Conservation (phyloP, 1,140 invertebrate species). For the Scaptomyza graminum region DNA sequence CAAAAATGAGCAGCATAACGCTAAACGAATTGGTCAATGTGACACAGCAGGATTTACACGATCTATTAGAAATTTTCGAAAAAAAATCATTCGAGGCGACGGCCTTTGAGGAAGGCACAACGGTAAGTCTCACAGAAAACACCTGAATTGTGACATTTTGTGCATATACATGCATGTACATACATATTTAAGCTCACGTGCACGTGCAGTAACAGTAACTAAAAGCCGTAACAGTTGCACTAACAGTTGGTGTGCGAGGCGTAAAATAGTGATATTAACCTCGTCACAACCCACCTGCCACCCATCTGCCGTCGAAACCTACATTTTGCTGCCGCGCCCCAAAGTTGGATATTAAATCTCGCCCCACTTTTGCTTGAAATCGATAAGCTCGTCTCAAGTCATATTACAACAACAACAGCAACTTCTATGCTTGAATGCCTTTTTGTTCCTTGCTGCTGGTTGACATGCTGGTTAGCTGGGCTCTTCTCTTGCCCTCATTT, state of each 20-base stretch:
- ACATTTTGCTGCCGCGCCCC: background rate
- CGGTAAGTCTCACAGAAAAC: constrained; percentile 56
- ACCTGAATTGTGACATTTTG: background rate
- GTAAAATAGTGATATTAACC: background rate
- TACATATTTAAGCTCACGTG: constrained; percentile 67
- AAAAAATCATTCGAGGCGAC: constrained; percentile 79
- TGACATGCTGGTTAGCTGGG: constrained; percentile 29
- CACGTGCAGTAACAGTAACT: constrained; percentile 52
- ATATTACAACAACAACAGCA: constrained; percentile 10
- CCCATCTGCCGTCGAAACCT: background rate
- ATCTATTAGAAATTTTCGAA: constrained; percentile 81
- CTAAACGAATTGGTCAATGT: constrained; percentile 72
- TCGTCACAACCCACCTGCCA: background rate
- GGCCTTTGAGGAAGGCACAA: constrained; percentile 77
- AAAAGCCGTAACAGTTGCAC: constrained; percentile 27
- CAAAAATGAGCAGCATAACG: constrained; percentile 72
- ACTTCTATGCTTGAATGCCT: background rate
- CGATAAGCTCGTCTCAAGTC: constrained; percentile 30
- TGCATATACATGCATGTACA: background rate
- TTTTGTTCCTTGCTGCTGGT: constrained; percentile 2
- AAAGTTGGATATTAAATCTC: background rate
- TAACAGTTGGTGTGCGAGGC: constrained; percentile 4
- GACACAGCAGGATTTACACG: constrained; percentile 79
- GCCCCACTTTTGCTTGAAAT: constrained; percentile 28
- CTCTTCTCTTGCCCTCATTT: constrained; percentile 35